These are phyloP conservation scores for Smutsia gigantea DNA, from an alignment of 2,797 vertebrate genomes.

Conservation along the genomic window DNA sequence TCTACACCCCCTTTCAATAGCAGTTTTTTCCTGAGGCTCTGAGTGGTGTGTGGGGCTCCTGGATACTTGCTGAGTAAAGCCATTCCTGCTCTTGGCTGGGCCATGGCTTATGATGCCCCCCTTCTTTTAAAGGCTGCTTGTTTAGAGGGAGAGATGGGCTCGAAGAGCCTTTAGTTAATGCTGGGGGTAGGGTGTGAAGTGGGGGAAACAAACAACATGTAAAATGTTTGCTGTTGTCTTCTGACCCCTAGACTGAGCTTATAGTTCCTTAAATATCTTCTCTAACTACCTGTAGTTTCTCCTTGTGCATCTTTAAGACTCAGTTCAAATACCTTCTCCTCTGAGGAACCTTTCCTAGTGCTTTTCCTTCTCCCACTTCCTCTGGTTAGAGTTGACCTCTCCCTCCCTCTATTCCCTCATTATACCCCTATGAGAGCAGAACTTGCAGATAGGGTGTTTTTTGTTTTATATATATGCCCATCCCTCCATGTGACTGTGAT, in stretches of 20 bases:
- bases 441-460: neutral
- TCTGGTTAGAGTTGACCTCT: neutral
- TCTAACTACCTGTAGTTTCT: constrained; percentile 7
- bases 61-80: neutral
- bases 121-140: neutral
- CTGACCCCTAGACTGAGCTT: neutral
- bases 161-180: neutral
- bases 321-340: neutral
- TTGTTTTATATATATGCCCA: neutral
- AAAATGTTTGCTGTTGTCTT: neutral
- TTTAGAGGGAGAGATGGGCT: neutral
- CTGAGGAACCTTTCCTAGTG: neutral
- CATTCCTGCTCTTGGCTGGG: neutral
- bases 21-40: neutral
- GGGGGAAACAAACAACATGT: neutral
- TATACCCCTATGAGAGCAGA: neutral
- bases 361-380: neutral
- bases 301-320: neutral
- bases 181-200: neutral
- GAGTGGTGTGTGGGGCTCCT: neutral
- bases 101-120: neutral
- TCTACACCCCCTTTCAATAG: neutral
- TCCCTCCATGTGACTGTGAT: neutral
- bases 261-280: constrained; percentile 2
- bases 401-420: neutral